Base-by-base conservation (phyloP, 2,113 vertebrate species). In the Oenanthe oenanthe region DNA sequence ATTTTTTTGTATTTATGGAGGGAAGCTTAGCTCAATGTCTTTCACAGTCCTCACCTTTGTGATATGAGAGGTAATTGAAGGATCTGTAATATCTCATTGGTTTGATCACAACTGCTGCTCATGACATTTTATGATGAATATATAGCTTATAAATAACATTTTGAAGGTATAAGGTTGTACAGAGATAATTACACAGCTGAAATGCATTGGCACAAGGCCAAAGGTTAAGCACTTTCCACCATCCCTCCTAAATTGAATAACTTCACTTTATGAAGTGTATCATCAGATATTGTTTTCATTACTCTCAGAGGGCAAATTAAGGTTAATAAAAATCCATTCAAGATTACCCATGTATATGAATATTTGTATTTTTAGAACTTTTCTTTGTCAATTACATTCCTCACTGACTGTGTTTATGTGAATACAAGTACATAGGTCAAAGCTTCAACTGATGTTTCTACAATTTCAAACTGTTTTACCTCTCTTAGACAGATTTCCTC, bases 101-200 rank as follows among this genome's bases (percentile, higher is more conserved):
- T 92, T 91, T 89, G 57, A 93, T 85, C 84, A 85, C 77, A 91
- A 9, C 61, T 89, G 50, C 38, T 95, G 42, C 34, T 92, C 2
- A 3, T 95, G 73, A 57, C 58, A 76, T 82, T 95, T 91, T 82
- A 28, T 74, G 89, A 91, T 91, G 76, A 92, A 78, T 68, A 31
- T 74, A 60, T 75, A 57, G 53, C 53, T 94, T 94, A 88, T 89
- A 85, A 95, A 95, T 95, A 95, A 82, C 29, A 34, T 75, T 95
- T 91, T 75, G 84, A 87, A 82, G 42, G 54, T 89, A 66, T 75
- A 57, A 87, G 84, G 87, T 89, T 95, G 83, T 85, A n/a, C 53
- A 79, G 89, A 92, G 91, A 73, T 96, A 96, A 96, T 97, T 95
- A 77, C 74, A 61, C 29, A 75, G 70, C 94, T 95, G 89, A 96